Evolutionary conservation across 2,113 vertebrate species (phyloP), one percentile per base, ranked within the genome.

Genomic region (Uropsilus gracilis): DNA sequence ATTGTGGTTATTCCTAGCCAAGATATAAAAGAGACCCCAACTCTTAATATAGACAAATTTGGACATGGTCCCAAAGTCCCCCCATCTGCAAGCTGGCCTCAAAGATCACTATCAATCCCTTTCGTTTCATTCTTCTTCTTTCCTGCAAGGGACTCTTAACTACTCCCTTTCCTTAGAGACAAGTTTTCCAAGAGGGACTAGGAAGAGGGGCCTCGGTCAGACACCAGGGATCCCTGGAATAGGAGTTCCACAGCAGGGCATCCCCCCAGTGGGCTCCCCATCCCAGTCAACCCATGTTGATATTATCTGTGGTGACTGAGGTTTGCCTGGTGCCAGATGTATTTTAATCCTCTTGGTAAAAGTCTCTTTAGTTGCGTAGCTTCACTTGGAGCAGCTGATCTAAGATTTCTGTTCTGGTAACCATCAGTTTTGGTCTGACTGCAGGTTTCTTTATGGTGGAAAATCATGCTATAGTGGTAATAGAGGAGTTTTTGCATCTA

Each of bases 241-340:
- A 20, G 20, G 76, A 12, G 24, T 28, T 61, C 46, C 28, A 4
- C 32, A 12, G 11, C 3, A 6, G 24, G 39, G n/a, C 46, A 46
- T 3, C 14, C 39, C 4, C 32, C 17, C 5, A 39, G 34, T 0
- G 11, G 20, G 11, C 20, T 32, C 18, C 5, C 9, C 16, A 34
- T 11, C 46, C 22, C 8, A 30, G 37, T 11, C 44, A 53, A 6
- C 22, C 28, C 59, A 4, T 4, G 42, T 9, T 44, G 24, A 55
- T 2, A 3, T 0, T 0, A 4, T 34, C 17, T 7, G 4, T 1
- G 20, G 39, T 26, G 17, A 6, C 34, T 13, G 37, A 28, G 12
- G 8, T 69, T 48, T 17, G 5, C 8, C 18, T 50, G 24, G 16
- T 7, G 0, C 14, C 11, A 0, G 18, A 8, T 63, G 39, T 20